These are phyloP conservation scores for Pseudolycoriella hygida DNA, from an alignment of 2,888 invertebrate species.

Conservation along the genomic window DNA sequence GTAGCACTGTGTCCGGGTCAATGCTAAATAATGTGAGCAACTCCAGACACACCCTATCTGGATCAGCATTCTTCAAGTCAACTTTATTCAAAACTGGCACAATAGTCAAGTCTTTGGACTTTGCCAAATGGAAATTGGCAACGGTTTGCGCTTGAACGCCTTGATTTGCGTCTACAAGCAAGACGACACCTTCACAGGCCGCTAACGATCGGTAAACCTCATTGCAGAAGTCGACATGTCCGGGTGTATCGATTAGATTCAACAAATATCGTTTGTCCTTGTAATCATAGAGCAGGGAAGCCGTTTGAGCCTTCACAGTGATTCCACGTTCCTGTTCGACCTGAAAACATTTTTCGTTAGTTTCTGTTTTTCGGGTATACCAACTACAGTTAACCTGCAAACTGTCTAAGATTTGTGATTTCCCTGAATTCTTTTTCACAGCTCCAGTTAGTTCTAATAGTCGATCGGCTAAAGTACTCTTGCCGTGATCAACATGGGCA, in stretches of 20 bases:
- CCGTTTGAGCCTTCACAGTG: slow-evolving; percentile 96
- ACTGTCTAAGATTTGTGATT: slow-evolving; percentile 57
- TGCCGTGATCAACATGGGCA: slow-evolving; percentile 98
- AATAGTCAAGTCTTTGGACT: slow-evolving; percentile 58
- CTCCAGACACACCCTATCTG: slow-evolving; percentile 64
- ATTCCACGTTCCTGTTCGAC: slow-evolving; percentile 93
- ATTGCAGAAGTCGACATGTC: slow-evolving; percentile 94
- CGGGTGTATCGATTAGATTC: slow-evolving; percentile 94
- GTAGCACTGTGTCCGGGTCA: slow-evolving; percentile 48
- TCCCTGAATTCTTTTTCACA: slow-evolving; percentile 43
- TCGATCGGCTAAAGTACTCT: slow-evolving; percentile 91
- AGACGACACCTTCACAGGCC: slow-evolving; percentile 87
- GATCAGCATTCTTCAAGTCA: slow-evolving; percentile 80
- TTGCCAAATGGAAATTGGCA: slow-evolving; percentile 87
- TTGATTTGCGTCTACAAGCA: slow-evolving; percentile 92
- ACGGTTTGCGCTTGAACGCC: slow-evolving; percentile 95
- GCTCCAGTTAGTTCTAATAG: slow-evolving; percentile 84
- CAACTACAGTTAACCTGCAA: slow-evolving; percentile 33
- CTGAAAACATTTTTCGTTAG: slow-evolving; percentile 40
- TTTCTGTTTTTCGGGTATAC: not conserved
- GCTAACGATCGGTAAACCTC: slow-evolving; percentile 84
- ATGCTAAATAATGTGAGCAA: slow-evolving; percentile 69
- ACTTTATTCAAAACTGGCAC: slow-evolving; percentile 95
- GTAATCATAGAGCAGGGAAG: slow-evolving; percentile 62
- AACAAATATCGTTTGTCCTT: slow-evolving; percentile 54